Conservation (phyloP, 2,888 invertebrate species). For the Cistogaster globosa region DNA sequence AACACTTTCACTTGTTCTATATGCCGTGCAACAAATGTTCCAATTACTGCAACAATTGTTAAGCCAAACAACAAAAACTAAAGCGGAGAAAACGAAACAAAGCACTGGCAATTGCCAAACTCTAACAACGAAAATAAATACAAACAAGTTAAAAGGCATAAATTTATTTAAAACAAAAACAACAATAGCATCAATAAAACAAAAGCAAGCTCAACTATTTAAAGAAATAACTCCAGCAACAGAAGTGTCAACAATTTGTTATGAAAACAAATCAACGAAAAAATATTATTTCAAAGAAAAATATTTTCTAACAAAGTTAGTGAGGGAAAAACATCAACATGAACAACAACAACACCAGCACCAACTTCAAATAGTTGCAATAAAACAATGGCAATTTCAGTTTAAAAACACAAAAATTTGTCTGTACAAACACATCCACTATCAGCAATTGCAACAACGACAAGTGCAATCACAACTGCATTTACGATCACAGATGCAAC, state of each 20-base stretch:
- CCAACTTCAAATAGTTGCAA: neutral
- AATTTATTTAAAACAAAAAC: slow-evolving; percentile 45
- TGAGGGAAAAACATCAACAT: slow-evolving; percentile 44
- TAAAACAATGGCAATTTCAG: slow-evolving; percentile 20
- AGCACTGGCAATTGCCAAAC: slow-evolving; percentile 39
- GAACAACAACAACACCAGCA: slow-evolving; percentile 12
- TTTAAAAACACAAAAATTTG: slow-evolving; percentile 16
- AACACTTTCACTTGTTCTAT: slow-evolving; percentile 68
- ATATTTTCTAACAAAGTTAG: slow-evolving; percentile 63
- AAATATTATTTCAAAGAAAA: slow-evolving; percentile 61
- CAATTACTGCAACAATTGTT: slow-evolving; percentile 73
- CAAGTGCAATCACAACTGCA: slow-evolving; percentile 11
- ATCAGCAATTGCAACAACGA: slow-evolving; percentile 24
- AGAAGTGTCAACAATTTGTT: slow-evolving; percentile 59
- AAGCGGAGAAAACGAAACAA: slow-evolving; percentile 37
- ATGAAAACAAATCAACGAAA: slow-evolving; percentile 50
- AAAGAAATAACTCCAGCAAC: slow-evolving; percentile 27
- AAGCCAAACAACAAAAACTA: slow-evolving; percentile 51
- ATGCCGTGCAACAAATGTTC: slow-evolving; percentile 69
- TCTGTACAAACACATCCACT: neutral
- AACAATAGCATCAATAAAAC: slow-evolving; percentile 51
- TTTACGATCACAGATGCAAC: slow-evolving; percentile 40
- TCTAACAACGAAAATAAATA: slow-evolving; percentile 22
- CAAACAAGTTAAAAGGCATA: slow-evolving; percentile 42
- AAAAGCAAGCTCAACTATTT: slow-evolving; percentile 28